Conservation (phyloP, 2,797 vertebrate genomes). For the Enteromius radiatus region DNA sequence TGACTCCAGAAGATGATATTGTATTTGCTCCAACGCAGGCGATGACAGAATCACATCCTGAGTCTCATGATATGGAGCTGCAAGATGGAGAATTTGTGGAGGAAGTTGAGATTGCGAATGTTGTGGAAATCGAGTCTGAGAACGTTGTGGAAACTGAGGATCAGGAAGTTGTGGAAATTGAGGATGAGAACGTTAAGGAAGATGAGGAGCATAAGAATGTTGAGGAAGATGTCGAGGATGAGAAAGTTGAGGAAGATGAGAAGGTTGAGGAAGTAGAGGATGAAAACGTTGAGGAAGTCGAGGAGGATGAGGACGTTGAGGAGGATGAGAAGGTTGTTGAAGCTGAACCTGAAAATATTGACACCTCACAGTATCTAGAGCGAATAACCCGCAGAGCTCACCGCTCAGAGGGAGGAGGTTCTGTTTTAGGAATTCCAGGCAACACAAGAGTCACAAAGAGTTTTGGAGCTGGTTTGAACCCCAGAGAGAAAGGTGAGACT, state of each 20-base stretch:
- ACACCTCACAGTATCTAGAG: conserved; percentile 36
- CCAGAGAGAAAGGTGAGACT: conserved; percentile 58
- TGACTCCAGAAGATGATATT: conserved; percentile 44
- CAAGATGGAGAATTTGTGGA: conserved; percentile 29
- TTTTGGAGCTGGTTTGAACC: conserved; percentile 44
- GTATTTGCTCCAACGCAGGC: conserved; percentile 43
- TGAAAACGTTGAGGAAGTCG: background rate
- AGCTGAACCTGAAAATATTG: background rate
- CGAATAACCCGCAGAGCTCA: conserved; percentile 62
- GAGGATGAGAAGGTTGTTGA: background rate
- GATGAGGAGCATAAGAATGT: background rate
- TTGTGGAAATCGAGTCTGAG: background rate
- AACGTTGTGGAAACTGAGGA: background rate
- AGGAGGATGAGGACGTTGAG: background rate
- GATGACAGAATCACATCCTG: conserved; percentile 32
- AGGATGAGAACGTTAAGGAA: background rate
- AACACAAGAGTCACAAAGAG: conserved; percentile 57
- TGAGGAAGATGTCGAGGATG: background rate
- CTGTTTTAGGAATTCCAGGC: conserved; percentile 26
- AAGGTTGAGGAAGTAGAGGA: background rate
- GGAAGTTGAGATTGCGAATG: background rate
- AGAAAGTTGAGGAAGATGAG: background rate
- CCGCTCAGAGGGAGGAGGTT: conserved; percentile 60
- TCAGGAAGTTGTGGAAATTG: background rate
- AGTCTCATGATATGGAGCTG: conserved; percentile 37